A percentile compares a stretch with the other conserved stretches of the same genome.
phyloP scores from a whole-genome alignment of 2,797 vertebrate species.

The Sylvia borin region DNA sequence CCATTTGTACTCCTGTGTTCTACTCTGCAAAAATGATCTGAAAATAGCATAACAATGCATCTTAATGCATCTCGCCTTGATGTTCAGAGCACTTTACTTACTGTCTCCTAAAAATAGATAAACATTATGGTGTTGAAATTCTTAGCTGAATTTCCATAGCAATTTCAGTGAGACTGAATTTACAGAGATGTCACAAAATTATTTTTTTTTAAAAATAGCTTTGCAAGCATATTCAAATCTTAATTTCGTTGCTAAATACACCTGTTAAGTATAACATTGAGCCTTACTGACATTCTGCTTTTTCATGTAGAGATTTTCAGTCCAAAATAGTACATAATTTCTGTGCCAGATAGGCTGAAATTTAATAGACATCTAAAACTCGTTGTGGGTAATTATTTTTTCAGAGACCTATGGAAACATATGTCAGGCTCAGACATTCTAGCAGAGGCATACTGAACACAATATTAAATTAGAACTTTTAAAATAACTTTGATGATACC shows the following conservation, averaged over 20 bases:
- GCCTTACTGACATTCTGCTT: not conserved
- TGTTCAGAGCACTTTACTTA: not conserved
- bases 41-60: not conserved
- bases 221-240: not conserved
- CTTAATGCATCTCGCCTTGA: not conserved
- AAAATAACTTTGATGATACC: not conserved
- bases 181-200: not conserved
- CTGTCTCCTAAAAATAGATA: not conserved
- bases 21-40: not conserved
- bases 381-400: not conserved
- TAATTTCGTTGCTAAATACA: not conserved
- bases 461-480: not conserved
- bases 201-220: not conserved
- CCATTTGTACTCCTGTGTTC: not conserved
- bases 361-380: not conserved
- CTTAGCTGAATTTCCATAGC: not conserved
- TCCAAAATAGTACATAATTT: not conserved
- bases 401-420: not conserved
- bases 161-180: not conserved
- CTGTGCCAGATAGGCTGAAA: not conserved
- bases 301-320: not conserved
- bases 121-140: not conserved
- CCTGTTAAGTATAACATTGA: not conserved
- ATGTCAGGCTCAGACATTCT: not conserved
- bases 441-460: not conserved